Percentiles rank a stretch among this genome's conserved stretches.
These are phyloP conservation scores for Pogonus chalceus DNA, from an alignment of 1,140 invertebrate genomes.

Conservation along the genomic window DNA sequence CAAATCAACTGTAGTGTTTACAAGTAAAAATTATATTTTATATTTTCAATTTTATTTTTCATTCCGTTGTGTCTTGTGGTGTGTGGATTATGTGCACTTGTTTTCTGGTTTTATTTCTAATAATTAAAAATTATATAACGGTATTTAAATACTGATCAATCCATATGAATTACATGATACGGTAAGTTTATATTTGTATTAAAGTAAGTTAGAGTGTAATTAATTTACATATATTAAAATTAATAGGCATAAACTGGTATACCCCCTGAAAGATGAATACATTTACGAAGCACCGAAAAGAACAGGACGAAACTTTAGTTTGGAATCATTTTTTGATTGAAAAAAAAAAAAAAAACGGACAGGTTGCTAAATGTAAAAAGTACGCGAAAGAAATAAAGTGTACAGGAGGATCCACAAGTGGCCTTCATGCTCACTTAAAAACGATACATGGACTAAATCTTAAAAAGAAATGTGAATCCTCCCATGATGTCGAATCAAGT, in stretches of 20 bases:
- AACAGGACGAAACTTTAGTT: conserved; percentile 12
- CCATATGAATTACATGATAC: neutral
- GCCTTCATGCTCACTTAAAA: too few relatives aligned
- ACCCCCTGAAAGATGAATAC: conserved; percentile 13
- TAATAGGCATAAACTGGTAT: conserved; percentile 8
- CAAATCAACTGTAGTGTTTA: neutral
- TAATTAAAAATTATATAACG: conserved; percentile 3
- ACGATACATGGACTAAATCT: too few relatives aligned
- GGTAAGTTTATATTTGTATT: too few relatives aligned
- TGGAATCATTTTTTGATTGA: too few relatives aligned
- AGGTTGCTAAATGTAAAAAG: conserved; percentile 10
- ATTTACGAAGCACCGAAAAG: conserved; percentile 14
- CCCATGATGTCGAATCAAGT: too few relatives aligned
- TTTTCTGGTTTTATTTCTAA: neutral
- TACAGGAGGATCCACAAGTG: too few relatives aligned
- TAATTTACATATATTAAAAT: neutral
- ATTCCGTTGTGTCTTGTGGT: neutral
- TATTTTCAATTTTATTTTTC: neutral
- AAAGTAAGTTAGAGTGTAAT: neutral
- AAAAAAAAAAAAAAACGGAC: conserved; percentile 9
- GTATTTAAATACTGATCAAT: conserved; percentile 11
- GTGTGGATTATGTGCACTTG: neutral
- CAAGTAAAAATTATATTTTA: neutral
- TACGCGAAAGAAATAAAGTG: too few relatives aligned
- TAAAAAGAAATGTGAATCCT: too few relatives aligned